Evolutionary conservation across 2,888 invertebrate genomes (phyloP), one percentile per base, ranked within the genome.

Genomic region (Calameuta filiformis): DNA sequence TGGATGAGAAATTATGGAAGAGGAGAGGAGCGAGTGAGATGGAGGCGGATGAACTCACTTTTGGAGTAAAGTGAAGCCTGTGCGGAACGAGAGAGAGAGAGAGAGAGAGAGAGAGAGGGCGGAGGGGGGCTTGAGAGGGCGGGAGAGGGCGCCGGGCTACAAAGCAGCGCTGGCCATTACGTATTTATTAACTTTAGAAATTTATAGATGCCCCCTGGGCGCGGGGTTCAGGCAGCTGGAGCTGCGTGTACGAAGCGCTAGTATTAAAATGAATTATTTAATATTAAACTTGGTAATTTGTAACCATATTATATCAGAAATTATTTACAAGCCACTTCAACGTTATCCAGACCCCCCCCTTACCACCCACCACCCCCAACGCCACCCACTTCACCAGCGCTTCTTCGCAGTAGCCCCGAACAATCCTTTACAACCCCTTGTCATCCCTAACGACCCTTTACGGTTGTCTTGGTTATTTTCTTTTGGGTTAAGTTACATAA

Each of bases 221-320:
- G 86, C 86, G 87, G 87, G 86, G 86, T 80, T 82, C 85, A 84
- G 83, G 85, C 82, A 81, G 83, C 85, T 83, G 83, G 81, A 79
- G 79, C 85, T 77, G 79, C 81, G 79, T 77, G 30, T 77, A 73
- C 79, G 79, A 82, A 89, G 91, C 91, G 92, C 92, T 92, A 89
- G 92, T 93, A 93, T 93, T 93, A 93, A 93, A 93, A 93, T 93
- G 92, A 93, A 93, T 93, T 93, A 93, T 93, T 93, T 93, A 93
- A 92, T 93, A 93, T 93, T 93, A 92, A 93, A 93, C 92, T 93
- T 92, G 91, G 92, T 92, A 92, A 93, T 93, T 93, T 93, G 93
- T 93, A 90, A 91, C 89, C 89, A 87, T 89, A 88, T 90, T 89
- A 90, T 89, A 87, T 87, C 85, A 87, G 88, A 88, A 90, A 91